Evolutionary conservation across 1,140 invertebrate species (phyloP), one percentile per base, ranked within the genome.

Genomic region (Eriosoma lanigerum): DNA sequence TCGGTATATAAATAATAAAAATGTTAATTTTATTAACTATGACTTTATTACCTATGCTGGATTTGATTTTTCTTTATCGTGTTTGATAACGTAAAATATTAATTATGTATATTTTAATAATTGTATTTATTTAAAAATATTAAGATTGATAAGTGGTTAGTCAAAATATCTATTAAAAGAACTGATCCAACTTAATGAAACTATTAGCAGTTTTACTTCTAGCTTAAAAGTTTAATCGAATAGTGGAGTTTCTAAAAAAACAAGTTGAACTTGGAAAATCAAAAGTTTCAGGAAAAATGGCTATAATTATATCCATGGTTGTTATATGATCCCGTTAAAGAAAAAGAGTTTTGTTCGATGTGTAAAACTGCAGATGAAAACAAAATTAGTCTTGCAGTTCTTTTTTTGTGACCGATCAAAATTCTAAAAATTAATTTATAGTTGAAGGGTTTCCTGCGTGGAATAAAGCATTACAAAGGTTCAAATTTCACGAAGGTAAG

Each of bases 401-500:
- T n/a, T n/a, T 56, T 21, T 56, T 21, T 56, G 54, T 56, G 9
- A 56, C 54, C 13, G 54, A 56, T 56, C 54, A 56, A 56, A 56
- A 56, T 56, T 56, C n/a, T 56, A 56, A 56, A 56, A 56, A 56
- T 0, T 19, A 19, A 21, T 56, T 56, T 56, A 10, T 56, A 56
- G 9, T 56, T 56, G 54, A 56, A 1, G 54, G 54, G 9, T 56
- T 56, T 56, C 21, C 54, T 56, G 54, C 9, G n/a, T 56, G 54
- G 54, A 56, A 56, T 56, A 54, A 56, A 56, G 54, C 54, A 56
- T 3, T 56, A 56, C 54, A 56, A 56, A 54, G 52, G n/a, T 21
- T 54, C 52, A 54, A 54, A 54, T 54, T n/a, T 54, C n/a, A 54
- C n/a, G 52, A 54, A 54, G n/a, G 52, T 54, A 54, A n/a, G 52